Base-by-base conservation (phyloP, 2,113 vertebrate species). In the Ammodytes dubius region DNA sequence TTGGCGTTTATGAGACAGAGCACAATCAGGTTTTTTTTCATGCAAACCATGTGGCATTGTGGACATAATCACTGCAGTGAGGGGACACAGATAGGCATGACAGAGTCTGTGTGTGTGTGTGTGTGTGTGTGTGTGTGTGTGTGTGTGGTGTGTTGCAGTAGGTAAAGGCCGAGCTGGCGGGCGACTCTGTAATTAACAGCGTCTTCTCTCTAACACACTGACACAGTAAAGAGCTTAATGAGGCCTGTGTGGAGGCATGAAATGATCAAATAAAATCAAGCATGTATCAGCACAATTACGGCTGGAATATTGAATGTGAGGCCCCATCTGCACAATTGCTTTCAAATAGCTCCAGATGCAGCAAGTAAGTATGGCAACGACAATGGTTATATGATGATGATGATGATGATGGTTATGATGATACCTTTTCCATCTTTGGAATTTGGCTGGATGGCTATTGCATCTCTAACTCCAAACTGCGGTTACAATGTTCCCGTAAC, bases 221-320 rank as follows among this genome's bases (percentile, higher is more conserved):
- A 72, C 68, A 79, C 76, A 74, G 70, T 68, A 46, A 47, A 43
- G 74, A 83, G 70, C 68, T 79, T 87, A 90, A 90, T 81, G 81
- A 91, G 81, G 85, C 83, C 83, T 78, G 74, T 78, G 74, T 72
- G 82, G 77, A 90, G 80, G 74, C 81, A 83, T 77, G 86, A 85
- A 89, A 79, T 81, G 68, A 87, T 90, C 63, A 82, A 84, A 85
- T 84, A 56, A 87, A 91, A 92, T 91, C 79, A 85, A 64, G 80
- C 68, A 69, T 83, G 64, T 73, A 87, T 82, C 74, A 45, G 70
- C 71, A 57, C 5, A 52, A 27, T 86, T 73, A 88, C 9, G 14
- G 39, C 12, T 40, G 69, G 79, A 86, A 84, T 85, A 90, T 84
- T 79, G 70, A 91, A 87, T 77, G 39, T 39, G 61, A 83, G 73